A percentile compares a stretch with the other conserved stretches of the same genome.
These are phyloP conservation scores for Acropora yongei DNA, from an alignment of 64 coral and sea anemone genomes.

Conservation along the genomic window DNA sequence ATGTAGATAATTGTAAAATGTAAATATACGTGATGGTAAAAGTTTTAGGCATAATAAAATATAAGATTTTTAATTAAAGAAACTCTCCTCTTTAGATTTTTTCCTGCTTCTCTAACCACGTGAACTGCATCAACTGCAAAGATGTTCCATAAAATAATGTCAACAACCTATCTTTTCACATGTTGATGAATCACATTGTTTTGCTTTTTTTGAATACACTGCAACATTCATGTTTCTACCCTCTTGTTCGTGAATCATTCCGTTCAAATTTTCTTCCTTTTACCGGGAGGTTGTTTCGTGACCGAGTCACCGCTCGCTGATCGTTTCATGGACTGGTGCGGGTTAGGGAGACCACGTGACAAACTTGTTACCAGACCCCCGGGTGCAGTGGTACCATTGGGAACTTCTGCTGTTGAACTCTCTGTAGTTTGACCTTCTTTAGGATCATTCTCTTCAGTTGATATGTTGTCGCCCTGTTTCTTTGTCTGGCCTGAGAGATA, in stretches of 20 bases:
- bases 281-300: conserved; percentile 52
- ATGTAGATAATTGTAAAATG: background rate
- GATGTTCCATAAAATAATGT: no score
- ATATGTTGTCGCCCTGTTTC: conserved; percentile 6
- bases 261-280: conserved; percentile 43
- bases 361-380: background rate
- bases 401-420: background rate
- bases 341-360: conserved; percentile 12
- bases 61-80: no score
- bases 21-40: background rate
- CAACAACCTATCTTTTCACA: no score
- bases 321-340: conserved; percentile 25
- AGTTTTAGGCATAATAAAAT: no score
- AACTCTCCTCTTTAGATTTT: no score
- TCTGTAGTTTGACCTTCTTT: background rate
- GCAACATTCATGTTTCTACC: background rate
- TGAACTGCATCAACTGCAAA: no score
- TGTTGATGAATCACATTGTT: no score
- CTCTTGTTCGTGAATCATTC: background rate
- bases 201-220: no score
- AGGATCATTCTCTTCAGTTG: background rate
- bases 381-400: background rate
- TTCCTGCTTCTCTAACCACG: no score
- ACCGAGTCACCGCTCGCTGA: background rate
- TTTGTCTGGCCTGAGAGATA: background rate